Evolutionary conservation across 2,797 vertebrate species (phyloP).

Genomic region (Margarornis squamiger): DNA sequence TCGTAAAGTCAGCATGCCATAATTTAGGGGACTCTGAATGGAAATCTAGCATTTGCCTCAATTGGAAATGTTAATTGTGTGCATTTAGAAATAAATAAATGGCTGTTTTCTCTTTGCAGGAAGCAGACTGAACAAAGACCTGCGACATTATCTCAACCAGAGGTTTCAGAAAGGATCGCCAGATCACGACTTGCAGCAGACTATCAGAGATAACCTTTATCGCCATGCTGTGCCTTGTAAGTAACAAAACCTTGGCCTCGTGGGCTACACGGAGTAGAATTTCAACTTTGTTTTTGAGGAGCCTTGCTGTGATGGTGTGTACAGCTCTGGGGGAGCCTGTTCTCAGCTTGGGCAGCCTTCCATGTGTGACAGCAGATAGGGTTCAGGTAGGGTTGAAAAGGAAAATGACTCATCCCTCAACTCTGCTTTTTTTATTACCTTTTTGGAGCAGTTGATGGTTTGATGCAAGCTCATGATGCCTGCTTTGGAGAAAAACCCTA

Average conservation of each 20-base stretch:
- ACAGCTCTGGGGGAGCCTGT: not conserved
- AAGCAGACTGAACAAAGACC: conserved; percentile 94
- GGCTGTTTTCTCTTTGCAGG: conserved; percentile 78
- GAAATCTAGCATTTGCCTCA: conserved; percentile 37
- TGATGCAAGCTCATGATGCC: not conserved
- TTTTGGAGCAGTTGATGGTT: not conserved
- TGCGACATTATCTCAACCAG: conserved; percentile 94
- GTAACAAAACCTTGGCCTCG: conserved; percentile 56
- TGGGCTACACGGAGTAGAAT: not conserved
- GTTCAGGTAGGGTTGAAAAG: not conserved
- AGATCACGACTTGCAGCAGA: conserved; percentile 96
- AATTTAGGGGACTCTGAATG: conserved; percentile 56
- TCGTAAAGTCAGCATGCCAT: conserved; percentile 41
- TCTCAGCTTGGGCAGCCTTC: not conserved
- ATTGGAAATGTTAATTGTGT: conserved; percentile 12
- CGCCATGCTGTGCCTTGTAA: conserved; percentile 99
- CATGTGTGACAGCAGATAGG: not conserved
- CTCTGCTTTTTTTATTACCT: not conserved
- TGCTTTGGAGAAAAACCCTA: not conserved
- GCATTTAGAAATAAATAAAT: conserved; percentile 20
- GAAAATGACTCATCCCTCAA: not conserved
- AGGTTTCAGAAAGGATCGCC: conserved; percentile 96
- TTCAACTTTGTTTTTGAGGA: not conserved
- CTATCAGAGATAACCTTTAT: conserved; percentile 96
- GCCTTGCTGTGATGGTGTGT: not conserved